Conservation (phyloP, 2,797 vertebrate species). For the Channa striata region DNA sequence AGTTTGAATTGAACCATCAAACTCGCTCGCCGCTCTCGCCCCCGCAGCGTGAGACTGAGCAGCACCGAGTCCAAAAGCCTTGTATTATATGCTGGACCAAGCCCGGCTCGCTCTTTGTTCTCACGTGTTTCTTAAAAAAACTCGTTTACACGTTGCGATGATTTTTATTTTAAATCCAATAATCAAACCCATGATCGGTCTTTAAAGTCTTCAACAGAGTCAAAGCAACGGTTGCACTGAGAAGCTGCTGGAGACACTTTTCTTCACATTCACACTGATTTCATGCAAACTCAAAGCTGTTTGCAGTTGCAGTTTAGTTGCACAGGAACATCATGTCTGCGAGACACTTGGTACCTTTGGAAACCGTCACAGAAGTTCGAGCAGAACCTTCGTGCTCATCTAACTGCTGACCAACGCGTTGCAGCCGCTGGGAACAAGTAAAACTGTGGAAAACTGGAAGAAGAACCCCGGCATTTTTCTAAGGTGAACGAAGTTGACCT, state of each 20-base stretch:
- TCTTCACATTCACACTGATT: too few relatives aligned
- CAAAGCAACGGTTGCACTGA: too few relatives aligned
- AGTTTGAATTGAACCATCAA: slow-evolving; percentile 79
- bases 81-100: too few relatives aligned
- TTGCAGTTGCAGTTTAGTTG: too few relatives aligned
- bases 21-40: slow-evolving; percentile 10
- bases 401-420: background rate
- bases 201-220: background rate
- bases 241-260: too few relatives aligned
- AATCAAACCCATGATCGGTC: too few relatives aligned
- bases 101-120: too few relatives aligned
- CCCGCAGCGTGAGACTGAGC: slow-evolving; percentile 33
- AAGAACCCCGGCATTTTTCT: slow-evolving; percentile 1
- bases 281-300: too few relatives aligned
- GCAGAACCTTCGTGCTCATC: background rate
- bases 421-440: background rate
- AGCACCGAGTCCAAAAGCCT: slow-evolving; percentile 1
- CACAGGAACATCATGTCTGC: too few relatives aligned
- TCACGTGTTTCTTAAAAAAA: background rate
- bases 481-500: slow-evolving; percentile 25
- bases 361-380: background rate
- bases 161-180: background rate
- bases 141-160: background rate
- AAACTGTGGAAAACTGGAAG: background rate
- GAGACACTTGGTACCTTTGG: background rate